Evolutionary conservation across 2,888 invertebrate genomes (phyloP).

Genomic region (Aelia acuminata): DNA sequence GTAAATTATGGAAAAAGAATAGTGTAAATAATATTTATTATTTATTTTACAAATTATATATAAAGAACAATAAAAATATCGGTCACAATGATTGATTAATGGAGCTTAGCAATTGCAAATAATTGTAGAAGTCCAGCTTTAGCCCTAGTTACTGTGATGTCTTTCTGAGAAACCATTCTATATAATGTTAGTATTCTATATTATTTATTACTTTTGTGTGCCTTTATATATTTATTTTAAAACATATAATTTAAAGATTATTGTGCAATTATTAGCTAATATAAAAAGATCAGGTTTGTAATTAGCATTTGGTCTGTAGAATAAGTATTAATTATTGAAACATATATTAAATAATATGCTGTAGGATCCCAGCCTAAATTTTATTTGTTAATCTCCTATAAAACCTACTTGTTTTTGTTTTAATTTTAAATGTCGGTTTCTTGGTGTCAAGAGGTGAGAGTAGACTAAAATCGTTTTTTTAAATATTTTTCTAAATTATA

Average conservation of each 20-base stretch:
- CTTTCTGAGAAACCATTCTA: constrained; percentile 36
- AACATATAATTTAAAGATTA: background rate
- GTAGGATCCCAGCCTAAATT: background rate
- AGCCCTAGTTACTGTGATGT: constrained; percentile 22
- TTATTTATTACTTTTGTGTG: constrained; percentile 40
- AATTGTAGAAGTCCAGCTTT: constrained; percentile 12
- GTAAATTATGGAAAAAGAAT: constrained; percentile 14
- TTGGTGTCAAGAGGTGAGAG: background rate
- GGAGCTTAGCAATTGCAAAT: constrained; percentile 19
- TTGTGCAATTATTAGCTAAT: constrained; percentile 7
- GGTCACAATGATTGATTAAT: constrained; percentile 39
- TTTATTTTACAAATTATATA: constrained; percentile 38
- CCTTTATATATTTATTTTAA: constrained; percentile 22
- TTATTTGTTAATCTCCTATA: background rate
- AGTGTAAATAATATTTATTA: constrained; percentile 36
- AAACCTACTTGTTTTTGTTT: background rate
- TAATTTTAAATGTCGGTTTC: background rate
- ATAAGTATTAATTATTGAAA: background rate
- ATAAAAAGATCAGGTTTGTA: background rate
- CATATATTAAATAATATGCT: background rate
- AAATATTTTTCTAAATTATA: too few species aligned
- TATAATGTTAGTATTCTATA: constrained; percentile 21
- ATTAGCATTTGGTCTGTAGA: background rate
- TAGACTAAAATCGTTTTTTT: background rate
- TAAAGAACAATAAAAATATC: constrained; percentile 26